phyloP scores from a whole-genome alignment of 1,140 invertebrate species.

The Hypsibius dujardini region DNA sequence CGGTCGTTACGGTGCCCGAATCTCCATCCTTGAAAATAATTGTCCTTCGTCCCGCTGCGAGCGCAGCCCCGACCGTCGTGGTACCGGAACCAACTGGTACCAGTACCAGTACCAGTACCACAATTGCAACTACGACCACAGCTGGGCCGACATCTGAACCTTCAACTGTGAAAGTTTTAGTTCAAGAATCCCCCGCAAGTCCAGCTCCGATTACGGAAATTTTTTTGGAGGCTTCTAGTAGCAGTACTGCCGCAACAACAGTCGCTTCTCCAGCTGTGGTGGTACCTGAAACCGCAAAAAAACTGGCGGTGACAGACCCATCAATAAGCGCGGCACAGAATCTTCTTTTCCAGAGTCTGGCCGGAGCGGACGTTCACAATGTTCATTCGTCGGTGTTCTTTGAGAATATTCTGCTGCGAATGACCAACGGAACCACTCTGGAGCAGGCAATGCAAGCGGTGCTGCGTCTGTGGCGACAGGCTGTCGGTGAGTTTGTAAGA shows the following conservation, averaged over 20 bases:
- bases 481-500: conserved; percentile 8
- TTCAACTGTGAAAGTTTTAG: too few species aligned
- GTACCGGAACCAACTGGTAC: too few species aligned
- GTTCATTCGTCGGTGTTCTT: conserved; percentile 1
- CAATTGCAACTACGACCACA: neutral
- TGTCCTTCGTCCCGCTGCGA: too few species aligned
- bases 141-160: neutral
- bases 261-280: neutral
- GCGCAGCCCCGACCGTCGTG: too few species aligned
- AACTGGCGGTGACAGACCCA: neutral
- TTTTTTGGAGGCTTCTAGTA: too few species aligned
- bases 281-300: neutral
- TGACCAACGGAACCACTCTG: neutral
- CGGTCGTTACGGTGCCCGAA: too few species aligned
- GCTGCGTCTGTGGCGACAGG: neutral
- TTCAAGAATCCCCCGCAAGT: neutral
- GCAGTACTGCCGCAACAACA: neutral
- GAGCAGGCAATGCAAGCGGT: neutral
- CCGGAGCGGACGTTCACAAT: neutral
- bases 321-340: neutral
- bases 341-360: neutral
- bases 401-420: neutral
- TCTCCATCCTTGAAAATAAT: too few species aligned
- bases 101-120: neutral
- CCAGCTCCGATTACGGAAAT: too few species aligned